Percentiles rank a stretch among this genome's conserved stretches.
Evolutionary conservation across 2,888 invertebrate species (phyloP).

Genomic region (Agriopis aurantiaria): DNA sequence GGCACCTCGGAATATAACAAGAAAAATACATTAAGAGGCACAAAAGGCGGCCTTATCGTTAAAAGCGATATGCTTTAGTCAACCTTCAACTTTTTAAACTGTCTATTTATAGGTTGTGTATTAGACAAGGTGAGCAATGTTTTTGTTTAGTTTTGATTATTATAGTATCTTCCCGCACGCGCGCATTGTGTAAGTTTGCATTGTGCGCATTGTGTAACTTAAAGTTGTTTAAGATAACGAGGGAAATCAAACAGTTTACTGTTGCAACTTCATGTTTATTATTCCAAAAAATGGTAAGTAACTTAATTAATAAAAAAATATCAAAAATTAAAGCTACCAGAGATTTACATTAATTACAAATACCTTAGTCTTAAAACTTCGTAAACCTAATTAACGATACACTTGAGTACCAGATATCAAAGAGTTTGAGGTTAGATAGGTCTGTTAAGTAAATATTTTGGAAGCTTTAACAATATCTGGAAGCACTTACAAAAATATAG

Average conservation of each 20-base stretch:
- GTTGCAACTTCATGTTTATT: constrained; percentile 31
- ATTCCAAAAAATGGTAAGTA: constrained; percentile 56
- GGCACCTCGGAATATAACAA: too few species aligned
- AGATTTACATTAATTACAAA: constrained; percentile 58
- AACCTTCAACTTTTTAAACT: too few species aligned
- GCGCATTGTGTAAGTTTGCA: too few species aligned
- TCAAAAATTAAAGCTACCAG: constrained; percentile 74
- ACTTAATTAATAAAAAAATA: constrained; percentile 52
- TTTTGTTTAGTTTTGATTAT: too few species aligned
- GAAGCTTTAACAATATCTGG: constrained; percentile 48
- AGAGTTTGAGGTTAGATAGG: constrained; percentile 33
- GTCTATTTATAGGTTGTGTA: too few species aligned
- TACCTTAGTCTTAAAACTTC: constrained; percentile 41
- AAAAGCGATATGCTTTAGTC: too few species aligned
- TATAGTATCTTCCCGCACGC: too few species aligned
- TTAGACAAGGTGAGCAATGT: too few species aligned
- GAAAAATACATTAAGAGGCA: too few species aligned
- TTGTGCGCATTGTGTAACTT: too few species aligned
- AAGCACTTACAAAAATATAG: constrained; percentile 36
- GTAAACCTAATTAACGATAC: constrained; percentile 29
- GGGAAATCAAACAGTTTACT: constrained; percentile 10
- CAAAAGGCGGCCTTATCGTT: too few species aligned
- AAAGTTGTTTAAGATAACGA: background rate
- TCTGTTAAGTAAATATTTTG: constrained; percentile 42
- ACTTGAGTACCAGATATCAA: constrained; percentile 15